Base-by-base conservation (phyloP, 1,140 invertebrate species). In the Drosophila kurseongensis region DNA sequence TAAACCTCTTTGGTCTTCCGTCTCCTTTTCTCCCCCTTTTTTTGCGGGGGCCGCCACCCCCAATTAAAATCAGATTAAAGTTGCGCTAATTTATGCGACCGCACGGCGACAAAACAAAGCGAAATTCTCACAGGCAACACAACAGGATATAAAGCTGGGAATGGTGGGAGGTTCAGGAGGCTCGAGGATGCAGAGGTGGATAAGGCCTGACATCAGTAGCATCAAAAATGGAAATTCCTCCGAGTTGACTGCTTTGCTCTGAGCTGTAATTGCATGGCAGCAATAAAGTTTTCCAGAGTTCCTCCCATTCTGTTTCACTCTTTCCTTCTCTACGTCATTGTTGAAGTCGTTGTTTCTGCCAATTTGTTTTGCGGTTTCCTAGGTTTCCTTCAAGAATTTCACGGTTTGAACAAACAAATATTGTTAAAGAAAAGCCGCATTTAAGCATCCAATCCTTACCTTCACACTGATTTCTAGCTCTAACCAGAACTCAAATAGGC, bases 21-120 rank as follows among this genome's bases (percentile, higher is more conserved):
- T 10, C 40, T 14, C 5, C 35, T 41, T 41, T 7, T 50, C 12
- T 8, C 36, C 2, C 45, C 23, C 16, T n/a, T 42, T 69, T 27
- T 7, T 12, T 7, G 16, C 45, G 41, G 14, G 5, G 0, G 9
- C 44, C 23, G 12, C 84, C 79, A 68, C 66, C 82, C 80, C 78
- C 84, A 89, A 88, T 88, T 88, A 88, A 88, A 88, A 88, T 88
- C 84, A 89, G 84, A 88, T 88, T 88, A 88, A 88, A 88, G 84
- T 89, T 84, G 68, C 80, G 84, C 84, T 88, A 88, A 88, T 88
- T 88, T 88, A 88, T 88, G 84, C 84, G 68, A 84, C 84, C 84
- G 85, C 84, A 88, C 84, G 84, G 72, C 78, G 84, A 80, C 84
- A 88, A 78, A 89, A 84, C 84, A 89, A 88, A 84, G 76, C 72